Evolutionary conservation across 2,797 vertebrate species (phyloP).

Genomic region (Loriculus beryllinus): DNA sequence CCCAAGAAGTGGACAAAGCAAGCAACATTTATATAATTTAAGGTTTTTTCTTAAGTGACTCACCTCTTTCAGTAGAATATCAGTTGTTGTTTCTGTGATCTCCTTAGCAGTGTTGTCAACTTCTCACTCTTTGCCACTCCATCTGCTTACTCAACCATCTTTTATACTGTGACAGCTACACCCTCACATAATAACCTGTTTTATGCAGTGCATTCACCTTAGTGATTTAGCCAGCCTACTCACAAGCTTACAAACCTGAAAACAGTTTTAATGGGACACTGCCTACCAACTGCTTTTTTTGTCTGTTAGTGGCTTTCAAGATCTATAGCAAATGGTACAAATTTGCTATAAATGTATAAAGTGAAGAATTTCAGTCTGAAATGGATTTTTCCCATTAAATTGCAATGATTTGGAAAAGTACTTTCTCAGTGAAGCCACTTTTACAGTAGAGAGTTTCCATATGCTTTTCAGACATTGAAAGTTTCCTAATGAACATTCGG

Average conservation of each 20-base stretch:
- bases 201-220: neutral
- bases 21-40: neutral
- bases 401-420: neutral
- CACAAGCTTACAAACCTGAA: neutral
- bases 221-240: conserved; percentile 34
- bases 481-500: neutral
- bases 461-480: neutral
- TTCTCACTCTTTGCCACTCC: neutral
- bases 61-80: conserved; percentile 10
- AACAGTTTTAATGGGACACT: neutral
- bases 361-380: neutral
- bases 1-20: neutral
- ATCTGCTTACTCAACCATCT: conserved; percentile 40
- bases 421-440: neutral
- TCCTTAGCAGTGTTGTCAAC: neutral
- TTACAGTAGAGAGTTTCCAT: neutral
- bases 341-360: neutral
- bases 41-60: neutral
- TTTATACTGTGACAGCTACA: conserved; percentile 52
- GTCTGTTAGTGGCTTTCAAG: neutral
- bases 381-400: neutral
- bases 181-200: conserved; percentile 24
- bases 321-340: neutral
- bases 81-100: neutral
- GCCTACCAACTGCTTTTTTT: neutral